Evolutionary conservation across 1,140 invertebrate genomes (phyloP).

Genomic region (Formica exsecta): DNA sequence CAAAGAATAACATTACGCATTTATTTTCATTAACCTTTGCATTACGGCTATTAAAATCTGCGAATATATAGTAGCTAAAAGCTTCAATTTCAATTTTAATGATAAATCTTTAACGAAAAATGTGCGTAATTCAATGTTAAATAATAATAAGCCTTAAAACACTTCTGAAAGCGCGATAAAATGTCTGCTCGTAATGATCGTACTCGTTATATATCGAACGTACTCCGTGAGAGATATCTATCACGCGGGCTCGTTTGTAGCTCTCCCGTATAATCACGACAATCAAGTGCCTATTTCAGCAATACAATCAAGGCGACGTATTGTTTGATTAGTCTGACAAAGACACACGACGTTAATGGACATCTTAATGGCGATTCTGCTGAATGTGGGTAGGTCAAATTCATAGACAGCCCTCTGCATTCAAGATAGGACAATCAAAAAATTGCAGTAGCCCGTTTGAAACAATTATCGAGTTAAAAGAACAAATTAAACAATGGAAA

Average conservation of each 20-base stretch:
- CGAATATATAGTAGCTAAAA: not conserved
- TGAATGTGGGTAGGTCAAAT: constrained; percentile 41
- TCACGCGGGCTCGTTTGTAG: constrained; percentile 36
- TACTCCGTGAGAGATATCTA: constrained; percentile 21
- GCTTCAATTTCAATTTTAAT: not conserved
- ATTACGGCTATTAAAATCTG: not conserved
- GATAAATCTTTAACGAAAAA: not conserved
- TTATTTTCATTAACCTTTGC: not conserved
- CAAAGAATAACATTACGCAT: not conserved
- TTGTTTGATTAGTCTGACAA: constrained; percentile 65
- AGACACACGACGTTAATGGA: constrained; percentile 31
- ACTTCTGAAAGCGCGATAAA: constrained; percentile 4
- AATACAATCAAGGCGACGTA: constrained; percentile 48
- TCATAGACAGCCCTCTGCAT: not conserved
- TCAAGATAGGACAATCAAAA: not conserved
- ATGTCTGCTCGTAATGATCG: not conserved
- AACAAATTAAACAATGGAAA: not conserved
- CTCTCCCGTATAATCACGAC: constrained; percentile 55
- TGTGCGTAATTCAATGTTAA: not conserved
- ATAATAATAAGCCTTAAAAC: not conserved
- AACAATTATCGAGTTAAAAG: not conserved
- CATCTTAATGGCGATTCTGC: constrained; percentile 40
- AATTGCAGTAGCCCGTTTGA: constrained; percentile 2
- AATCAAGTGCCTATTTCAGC: constrained; percentile 67
- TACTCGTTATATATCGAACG: constrained; percentile 21